These are phyloP conservation scores for Oscheius sp. DNA, from an alignment of 1,140 invertebrate species.

Conservation along the genomic window DNA sequence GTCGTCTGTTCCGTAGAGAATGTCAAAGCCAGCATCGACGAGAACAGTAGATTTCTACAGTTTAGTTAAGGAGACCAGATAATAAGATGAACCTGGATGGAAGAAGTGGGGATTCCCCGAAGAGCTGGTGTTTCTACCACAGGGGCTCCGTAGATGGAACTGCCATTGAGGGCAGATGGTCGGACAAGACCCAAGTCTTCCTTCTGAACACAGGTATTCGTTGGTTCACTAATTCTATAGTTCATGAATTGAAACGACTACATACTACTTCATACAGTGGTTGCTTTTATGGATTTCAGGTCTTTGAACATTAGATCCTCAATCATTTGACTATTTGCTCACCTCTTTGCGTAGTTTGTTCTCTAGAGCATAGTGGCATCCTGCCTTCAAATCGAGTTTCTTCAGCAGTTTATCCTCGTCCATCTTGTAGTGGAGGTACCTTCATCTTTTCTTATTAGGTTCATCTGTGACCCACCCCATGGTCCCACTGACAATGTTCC, in stretches of 20 bases:
- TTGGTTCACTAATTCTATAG: too few species aligned
- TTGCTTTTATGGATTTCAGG: too few species aligned
- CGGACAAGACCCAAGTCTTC: background rate
- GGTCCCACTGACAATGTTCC: slow-evolving; percentile 24
- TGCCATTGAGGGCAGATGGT: background rate
- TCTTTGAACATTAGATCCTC: too few species aligned
- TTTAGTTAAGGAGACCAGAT: background rate
- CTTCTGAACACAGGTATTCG: background rate
- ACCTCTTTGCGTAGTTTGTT: slow-evolving; percentile 18
- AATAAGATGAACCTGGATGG: background rate
- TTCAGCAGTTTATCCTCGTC: slow-evolving; percentile 27
- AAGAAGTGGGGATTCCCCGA: background rate
- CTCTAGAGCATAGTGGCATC: slow-evolving; percentile 32
- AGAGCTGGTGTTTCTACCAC: background rate
- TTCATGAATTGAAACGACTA: too few species aligned
- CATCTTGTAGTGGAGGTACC: slow-evolving; percentile 31
- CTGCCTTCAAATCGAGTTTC: slow-evolving; percentile 17
- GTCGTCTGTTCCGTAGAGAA: slow-evolving; percentile 35
- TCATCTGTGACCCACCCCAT: background rate
- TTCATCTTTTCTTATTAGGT: background rate
- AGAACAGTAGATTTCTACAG: slow-evolving; percentile 26
- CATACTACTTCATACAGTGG: too few species aligned
- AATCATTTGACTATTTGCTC: background rate
- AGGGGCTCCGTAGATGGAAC: background rate
- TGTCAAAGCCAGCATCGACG: slow-evolving; percentile 39